These are phyloP conservation scores for Tautogolabrus adspersus DNA, from an alignment of 2,113 vertebrate genomes.

Conservation along the genomic window DNA sequence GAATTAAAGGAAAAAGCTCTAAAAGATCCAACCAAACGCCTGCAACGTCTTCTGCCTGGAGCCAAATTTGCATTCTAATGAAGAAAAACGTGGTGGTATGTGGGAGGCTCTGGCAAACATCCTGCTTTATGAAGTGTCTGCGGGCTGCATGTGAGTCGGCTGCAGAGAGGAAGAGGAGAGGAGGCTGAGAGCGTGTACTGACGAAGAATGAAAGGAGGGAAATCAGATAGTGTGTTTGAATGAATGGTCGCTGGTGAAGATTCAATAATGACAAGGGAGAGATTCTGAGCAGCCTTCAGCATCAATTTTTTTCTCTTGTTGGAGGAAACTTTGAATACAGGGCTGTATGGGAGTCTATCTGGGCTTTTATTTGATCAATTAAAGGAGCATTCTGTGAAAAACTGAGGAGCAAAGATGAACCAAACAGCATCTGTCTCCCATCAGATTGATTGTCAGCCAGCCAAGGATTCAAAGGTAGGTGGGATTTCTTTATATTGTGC, in stretches of 20 bases:
- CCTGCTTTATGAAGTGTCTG: slow-evolving; percentile 67
- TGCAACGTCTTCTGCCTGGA: slow-evolving; percentile 48
- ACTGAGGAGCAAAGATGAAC: slow-evolving; percentile 60
- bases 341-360: neutral
- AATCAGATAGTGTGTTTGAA: slow-evolving; percentile 31
- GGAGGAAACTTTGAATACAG: neutral
- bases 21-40: slow-evolving; percentile 28
- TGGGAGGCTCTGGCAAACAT: slow-evolving; percentile 77
- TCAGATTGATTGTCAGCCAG: slow-evolving; percentile 72
- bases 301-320: neutral
- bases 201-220: slow-evolving; percentile 30
- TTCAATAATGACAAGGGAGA: slow-evolving; percentile 15
- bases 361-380: slow-evolving; percentile 14
- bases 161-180: slow-evolving; percentile 14
- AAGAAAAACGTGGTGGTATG: slow-evolving; percentile 59
- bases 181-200: slow-evolving; percentile 6
- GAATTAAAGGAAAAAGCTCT: neutral
- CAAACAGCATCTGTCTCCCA: slow-evolving; percentile 76
- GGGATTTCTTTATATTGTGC: neutral
- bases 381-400: slow-evolving; percentile 12
- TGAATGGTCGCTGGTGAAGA: slow-evolving; percentile 24
- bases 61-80: slow-evolving; percentile 67
- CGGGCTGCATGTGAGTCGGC: slow-evolving; percentile 54
- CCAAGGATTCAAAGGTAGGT: slow-evolving; percentile 69
- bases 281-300: slow-evolving; percentile 18